Evolutionary conservation across 2,113 vertebrate species (phyloP).

Genomic region (Phycodurus eques): DNA sequence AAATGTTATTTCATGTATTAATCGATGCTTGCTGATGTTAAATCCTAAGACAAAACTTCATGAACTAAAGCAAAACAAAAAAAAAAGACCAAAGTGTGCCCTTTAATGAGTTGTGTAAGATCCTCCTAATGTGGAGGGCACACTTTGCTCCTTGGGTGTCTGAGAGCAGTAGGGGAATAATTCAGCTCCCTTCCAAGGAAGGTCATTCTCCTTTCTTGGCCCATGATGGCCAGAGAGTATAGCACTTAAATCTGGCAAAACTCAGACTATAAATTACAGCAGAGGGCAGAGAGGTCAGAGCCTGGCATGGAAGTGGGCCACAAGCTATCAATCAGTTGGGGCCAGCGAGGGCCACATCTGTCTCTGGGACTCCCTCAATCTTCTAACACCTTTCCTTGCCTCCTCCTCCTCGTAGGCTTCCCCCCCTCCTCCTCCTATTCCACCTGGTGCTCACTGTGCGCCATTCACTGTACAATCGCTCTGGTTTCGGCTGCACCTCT

Average conservation of each 20-base stretch:
- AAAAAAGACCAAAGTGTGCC: slow-evolving; percentile 24
- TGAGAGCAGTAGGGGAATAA: slow-evolving; percentile 53
- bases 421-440: slow-evolving; percentile 17
- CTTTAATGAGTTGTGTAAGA: slow-evolving; percentile 46
- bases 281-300: slow-evolving; percentile 77
- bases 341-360: slow-evolving; percentile 73
- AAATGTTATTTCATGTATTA: not conserved
- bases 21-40: not conserved
- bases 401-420: slow-evolving; percentile 21
- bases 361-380: slow-evolving; percentile 75
- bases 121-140: slow-evolving; percentile 30
- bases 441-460: slow-evolving; percentile 13
- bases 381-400: slow-evolving; percentile 43
- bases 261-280: slow-evolving; percentile 77
- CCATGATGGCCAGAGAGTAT: slow-evolving; percentile 71
- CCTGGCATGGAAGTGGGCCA: slow-evolving; percentile 74
- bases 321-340: slow-evolving; percentile 74
- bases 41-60: slow-evolving; percentile 3
- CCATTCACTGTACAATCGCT: slow-evolving; percentile 48
- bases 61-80: slow-evolving; percentile 6
- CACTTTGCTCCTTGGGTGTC: slow-evolving; percentile 47
- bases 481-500: slow-evolving; percentile 45
- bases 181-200: slow-evolving; percentile 63
- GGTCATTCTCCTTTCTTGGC: slow-evolving; percentile 63
- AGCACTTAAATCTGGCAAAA: slow-evolving; percentile 76